phyloP scores from a whole-genome alignment of 1,140 invertebrate species.

The Hycleus cichorii region DNA sequence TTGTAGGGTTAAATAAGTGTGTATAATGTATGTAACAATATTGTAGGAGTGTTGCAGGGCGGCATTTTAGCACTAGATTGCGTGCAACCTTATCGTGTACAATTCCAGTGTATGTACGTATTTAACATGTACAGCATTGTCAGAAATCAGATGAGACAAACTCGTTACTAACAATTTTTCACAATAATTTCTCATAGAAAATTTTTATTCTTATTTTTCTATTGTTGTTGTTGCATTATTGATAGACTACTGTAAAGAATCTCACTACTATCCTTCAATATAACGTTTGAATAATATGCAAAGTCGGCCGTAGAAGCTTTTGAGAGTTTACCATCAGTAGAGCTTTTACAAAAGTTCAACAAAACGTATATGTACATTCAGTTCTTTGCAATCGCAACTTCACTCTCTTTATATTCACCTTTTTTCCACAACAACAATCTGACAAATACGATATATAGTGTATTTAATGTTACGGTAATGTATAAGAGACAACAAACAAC shows the following conservation, averaged over 20 bases:
- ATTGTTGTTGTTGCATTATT: too few species aligned
- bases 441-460: neutral
- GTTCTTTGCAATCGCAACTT: constrained; percentile 8
- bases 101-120: constrained; percentile 11
- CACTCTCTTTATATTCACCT: neutral
- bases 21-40: constrained; percentile 2
- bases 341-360: constrained; percentile 8
- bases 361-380: constrained; percentile 7
- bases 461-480: neutral
- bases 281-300: constrained; percentile 1
- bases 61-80: constrained; percentile 14
- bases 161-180: neutral
- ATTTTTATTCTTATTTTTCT: too few species aligned
- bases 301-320: constrained; percentile 11
- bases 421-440: neutral
- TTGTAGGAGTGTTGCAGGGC: constrained; percentile 12
- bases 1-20: too few species aligned
- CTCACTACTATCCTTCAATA: too few species aligned
- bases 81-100: constrained; percentile 13
- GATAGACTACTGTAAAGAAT: too few species aligned
- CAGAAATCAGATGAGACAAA: constrained; percentile 13
- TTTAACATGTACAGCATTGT: constrained; percentile 14
- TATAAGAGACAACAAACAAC: too few species aligned
- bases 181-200: too few species aligned
- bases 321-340: constrained; percentile 6